phyloP scores from a whole-genome alignment of 2,888 invertebrate genomes.

The Mantis religiosa region DNA sequence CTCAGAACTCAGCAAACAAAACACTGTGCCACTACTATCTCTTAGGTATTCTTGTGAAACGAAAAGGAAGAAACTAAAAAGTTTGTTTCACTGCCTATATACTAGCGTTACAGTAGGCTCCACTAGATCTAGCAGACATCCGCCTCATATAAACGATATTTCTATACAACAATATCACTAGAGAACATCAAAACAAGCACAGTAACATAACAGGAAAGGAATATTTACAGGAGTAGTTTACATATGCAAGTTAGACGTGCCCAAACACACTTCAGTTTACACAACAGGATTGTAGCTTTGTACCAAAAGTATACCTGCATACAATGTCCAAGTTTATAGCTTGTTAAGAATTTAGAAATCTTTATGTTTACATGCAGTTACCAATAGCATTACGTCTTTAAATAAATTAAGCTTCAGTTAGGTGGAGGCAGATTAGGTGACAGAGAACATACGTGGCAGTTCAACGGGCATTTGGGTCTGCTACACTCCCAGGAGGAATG shows the following conservation, averaged over 20 bases:
- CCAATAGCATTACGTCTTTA: too few species aligned
- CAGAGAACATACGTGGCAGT: too few species aligned
- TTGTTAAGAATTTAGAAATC: too few species aligned
- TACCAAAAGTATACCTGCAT: too few species aligned
- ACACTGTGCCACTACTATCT: neutral
- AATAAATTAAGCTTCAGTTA: too few species aligned
- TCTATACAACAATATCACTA: neutral
- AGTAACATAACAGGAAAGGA: neutral
- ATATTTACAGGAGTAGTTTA: neutral
- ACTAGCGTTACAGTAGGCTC: neutral
- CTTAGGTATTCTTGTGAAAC: neutral
- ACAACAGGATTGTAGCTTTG: too few species aligned
- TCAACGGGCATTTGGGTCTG: too few species aligned
- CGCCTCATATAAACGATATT: neutral
- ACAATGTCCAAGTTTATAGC: too few species aligned
- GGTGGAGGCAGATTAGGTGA: too few species aligned
- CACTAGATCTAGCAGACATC: neutral
- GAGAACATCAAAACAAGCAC: constrained; percentile 13
- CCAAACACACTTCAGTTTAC: neutral
- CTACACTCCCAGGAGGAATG: too few species aligned
- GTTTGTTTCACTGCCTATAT: neutral
- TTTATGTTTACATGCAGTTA: too few species aligned
- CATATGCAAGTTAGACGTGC: constrained; percentile 1
- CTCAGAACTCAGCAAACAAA: neutral
- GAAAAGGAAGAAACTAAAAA: neutral